Evolutionary conservation across 2,113 vertebrate genomes (phyloP).

Genomic region (Microcebus griseorufus): DNA sequence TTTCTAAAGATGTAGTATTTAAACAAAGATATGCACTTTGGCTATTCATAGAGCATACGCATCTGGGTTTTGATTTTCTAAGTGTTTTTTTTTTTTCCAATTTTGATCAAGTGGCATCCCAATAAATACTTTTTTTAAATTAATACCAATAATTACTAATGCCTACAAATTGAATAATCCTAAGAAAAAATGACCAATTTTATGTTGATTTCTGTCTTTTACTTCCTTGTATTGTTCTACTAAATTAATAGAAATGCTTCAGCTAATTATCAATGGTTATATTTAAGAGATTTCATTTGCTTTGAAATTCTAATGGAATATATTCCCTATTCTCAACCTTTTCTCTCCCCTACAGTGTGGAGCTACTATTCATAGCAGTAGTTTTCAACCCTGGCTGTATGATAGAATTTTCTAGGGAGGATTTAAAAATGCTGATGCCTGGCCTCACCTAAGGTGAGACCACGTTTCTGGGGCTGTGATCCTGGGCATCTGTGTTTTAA

Average conservation of each 20-base stretch:
- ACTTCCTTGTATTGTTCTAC: constrained; percentile 8
- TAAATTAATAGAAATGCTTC: background rate
- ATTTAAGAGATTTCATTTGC: background rate
- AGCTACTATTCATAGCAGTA: background rate
- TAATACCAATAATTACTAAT: background rate
- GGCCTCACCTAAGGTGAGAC: background rate
- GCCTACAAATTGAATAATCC: background rate
- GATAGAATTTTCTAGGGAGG: background rate
- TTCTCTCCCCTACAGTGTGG: background rate
- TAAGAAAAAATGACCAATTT: background rate
- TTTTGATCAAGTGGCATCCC: background rate
- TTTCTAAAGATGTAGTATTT: constrained; percentile 21
- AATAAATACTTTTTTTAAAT: background rate
- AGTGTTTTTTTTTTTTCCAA: background rate
- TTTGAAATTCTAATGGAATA: background rate
- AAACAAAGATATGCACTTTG: background rate
- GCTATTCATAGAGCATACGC: background rate
- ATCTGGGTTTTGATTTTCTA: background rate
- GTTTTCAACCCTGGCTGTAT: background rate
- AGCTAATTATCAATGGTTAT: background rate
- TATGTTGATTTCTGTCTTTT: background rate
- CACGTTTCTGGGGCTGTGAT: background rate
- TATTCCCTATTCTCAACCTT: background rate
- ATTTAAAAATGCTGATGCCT: background rate
- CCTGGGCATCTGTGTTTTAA: background rate